Evolutionary conservation across 2,113 vertebrate species (phyloP).

Genomic region (Eidolon helvum): DNA sequence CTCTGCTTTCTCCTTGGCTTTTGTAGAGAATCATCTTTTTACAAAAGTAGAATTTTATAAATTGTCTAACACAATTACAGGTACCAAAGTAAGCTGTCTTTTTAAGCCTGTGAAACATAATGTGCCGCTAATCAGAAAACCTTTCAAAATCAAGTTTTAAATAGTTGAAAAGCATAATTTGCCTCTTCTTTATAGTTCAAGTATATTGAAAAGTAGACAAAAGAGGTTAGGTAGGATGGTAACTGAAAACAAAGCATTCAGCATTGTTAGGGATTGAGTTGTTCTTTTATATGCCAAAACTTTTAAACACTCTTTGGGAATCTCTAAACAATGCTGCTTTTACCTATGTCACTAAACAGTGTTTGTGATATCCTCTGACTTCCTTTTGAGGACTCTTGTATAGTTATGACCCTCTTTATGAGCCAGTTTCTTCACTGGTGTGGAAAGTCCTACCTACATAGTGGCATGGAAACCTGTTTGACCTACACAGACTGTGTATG

Average conservation of each 20-base stretch:
- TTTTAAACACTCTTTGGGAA: constrained; percentile 14
- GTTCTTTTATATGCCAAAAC: not conserved
- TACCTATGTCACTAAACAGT: not conserved
- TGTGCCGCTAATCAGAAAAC: constrained; percentile 16
- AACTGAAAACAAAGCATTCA: not conserved
- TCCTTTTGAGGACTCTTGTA: not conserved
- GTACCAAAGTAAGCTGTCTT: constrained; percentile 19
- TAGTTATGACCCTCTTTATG: not conserved
- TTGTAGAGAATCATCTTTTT: constrained; percentile 23
- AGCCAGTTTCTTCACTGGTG: not conserved
- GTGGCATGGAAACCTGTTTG: not conserved
- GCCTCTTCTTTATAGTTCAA: constrained; percentile 4
- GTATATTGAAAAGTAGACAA: constrained; percentile 31
- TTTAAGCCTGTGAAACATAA: not conserved
- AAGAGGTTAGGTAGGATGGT: not conserved
- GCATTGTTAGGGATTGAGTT: not conserved
- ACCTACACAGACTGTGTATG: not conserved
- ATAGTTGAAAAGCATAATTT: constrained; percentile 33
- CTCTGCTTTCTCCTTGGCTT: constrained; percentile 44
- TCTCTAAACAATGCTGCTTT: not conserved
- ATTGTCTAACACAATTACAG: constrained; percentile 37
- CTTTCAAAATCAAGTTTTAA: constrained; percentile 47
- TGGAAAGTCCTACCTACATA: not conserved
- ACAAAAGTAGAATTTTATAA: constrained; percentile 46
- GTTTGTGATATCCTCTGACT: not conserved